These are phyloP conservation scores for Brevimyrus niger DNA, from an alignment of 2,113 vertebrate species.

Conservation along the genomic window DNA sequence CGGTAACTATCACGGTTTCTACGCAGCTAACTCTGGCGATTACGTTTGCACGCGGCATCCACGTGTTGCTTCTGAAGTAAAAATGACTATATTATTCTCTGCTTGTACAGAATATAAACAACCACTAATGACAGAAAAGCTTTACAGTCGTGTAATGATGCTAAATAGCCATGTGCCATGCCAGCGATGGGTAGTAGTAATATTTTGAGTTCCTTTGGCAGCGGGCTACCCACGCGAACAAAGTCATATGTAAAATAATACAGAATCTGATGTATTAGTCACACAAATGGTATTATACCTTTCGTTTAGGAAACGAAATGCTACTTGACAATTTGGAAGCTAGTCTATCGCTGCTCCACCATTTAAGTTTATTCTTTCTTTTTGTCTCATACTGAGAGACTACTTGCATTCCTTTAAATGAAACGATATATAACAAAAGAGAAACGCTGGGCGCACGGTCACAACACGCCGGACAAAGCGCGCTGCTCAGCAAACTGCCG, in stretches of 20 bases:
- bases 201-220: not conserved
- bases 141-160: not conserved
- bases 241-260: not conserved
- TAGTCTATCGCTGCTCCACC: not conserved
- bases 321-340: not conserved
- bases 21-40: not conserved
- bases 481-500: not conserved
- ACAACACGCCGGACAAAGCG: not conserved
- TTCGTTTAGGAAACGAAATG: not conserved
- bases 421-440: not conserved
- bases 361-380: not conserved
- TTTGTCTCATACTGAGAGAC: not conserved
- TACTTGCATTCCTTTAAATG: not conserved
- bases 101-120: not conserved
- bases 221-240: not conserved
- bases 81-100: too few relatives aligned
- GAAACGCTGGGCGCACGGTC: not conserved
- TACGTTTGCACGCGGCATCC: not conserved
- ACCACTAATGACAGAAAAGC: not conserved
- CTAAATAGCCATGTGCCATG: not conserved
- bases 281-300: not conserved
- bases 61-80: not conserved
- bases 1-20: not conserved
- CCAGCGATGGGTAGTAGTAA: not conserved
- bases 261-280: not conserved